A percentile compares a stretch with the other conserved stretches of the same genome.
These are phyloP conservation scores for Maccullochella peelii DNA, from an alignment of 2,113 vertebrate species.

Conservation along the genomic window DNA sequence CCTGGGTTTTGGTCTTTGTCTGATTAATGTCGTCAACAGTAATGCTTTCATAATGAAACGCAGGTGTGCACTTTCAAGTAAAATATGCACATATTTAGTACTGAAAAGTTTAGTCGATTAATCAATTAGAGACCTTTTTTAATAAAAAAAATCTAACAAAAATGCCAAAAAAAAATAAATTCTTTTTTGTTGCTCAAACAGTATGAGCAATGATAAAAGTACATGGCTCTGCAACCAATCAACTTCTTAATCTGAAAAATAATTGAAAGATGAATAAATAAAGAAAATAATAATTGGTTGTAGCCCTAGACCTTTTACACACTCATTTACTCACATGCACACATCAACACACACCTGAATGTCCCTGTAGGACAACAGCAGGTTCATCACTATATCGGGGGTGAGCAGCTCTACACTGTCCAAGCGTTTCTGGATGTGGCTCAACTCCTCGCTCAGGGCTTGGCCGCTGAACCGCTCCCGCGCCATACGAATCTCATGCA, in stretches of 20 bases:
- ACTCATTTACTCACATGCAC: not conserved
- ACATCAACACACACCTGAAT: constrained; percentile 82
- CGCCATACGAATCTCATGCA: constrained; percentile 88
- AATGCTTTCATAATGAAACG: not conserved
- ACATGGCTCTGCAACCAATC: not conserved
- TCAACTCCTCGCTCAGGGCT: constrained; percentile 87
- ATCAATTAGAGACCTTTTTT: not conserved
- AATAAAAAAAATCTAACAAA: not conserved
- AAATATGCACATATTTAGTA: not conserved
- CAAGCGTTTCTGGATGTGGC: constrained; percentile 88
- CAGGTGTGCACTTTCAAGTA: no score
- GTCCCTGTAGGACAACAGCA: constrained; percentile 91
- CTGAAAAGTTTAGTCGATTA: not conserved
- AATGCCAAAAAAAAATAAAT: no score
- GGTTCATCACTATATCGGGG: constrained; percentile 91
- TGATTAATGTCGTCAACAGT: not conserved
- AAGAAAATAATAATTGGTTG: not conserved
- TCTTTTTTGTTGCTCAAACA: not conserved
- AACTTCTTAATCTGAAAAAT: not conserved
- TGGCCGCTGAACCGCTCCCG: constrained; percentile 88
- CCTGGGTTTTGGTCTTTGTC: not conserved
- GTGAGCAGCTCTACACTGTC: constrained; percentile 93
- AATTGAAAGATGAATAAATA: not conserved
- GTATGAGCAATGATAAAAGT: not conserved
- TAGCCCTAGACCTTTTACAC: not conserved